Percentiles rank a stretch among this genome's conserved stretches.
phyloP scores from a whole-genome alignment of 2,888 invertebrate species.

The Acanthacorydalis orientalis region DNA sequence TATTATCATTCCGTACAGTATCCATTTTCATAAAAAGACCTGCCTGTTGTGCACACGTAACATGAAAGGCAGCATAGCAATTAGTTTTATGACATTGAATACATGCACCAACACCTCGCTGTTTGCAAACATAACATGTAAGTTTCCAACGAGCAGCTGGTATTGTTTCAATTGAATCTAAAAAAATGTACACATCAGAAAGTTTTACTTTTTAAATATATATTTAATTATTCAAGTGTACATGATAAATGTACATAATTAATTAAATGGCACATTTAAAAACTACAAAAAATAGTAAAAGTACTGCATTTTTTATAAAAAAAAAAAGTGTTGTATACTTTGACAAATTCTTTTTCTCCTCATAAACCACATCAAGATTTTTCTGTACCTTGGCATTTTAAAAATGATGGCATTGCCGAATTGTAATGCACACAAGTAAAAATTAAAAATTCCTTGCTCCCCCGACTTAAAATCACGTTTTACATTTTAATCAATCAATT shows the following conservation, averaged over 20 bases:
- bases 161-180: conserved; percentile 88
- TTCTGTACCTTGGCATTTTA: too few relatives aligned
- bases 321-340: too few relatives aligned
- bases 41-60: conserved; percentile 96
- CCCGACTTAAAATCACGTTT: too few relatives aligned
- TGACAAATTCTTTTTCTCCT: too few relatives aligned
- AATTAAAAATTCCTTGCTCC: too few relatives aligned
- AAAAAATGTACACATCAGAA: conserved; percentile 6
- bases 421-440: too few relatives aligned
- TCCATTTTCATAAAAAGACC: conserved; percentile 94
- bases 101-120: conserved; percentile 83
- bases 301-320: too few relatives aligned
- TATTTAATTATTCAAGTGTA: neutral
- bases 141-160: conserved; percentile 91
- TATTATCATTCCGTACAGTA: conserved; percentile 38
- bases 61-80: conserved; percentile 96
- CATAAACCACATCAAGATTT: too few relatives aligned
- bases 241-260: neutral
- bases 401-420: too few relatives aligned
- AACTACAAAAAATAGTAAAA: too few relatives aligned
- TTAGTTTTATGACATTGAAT: conserved; percentile 95
- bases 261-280: neutral
- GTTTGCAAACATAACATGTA: conserved; percentile 94
- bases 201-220: neutral
- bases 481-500: too few relatives aligned